phyloP scores from a whole-genome alignment of 2,113 vertebrate genomes.

The Gambusia affinis region DNA sequence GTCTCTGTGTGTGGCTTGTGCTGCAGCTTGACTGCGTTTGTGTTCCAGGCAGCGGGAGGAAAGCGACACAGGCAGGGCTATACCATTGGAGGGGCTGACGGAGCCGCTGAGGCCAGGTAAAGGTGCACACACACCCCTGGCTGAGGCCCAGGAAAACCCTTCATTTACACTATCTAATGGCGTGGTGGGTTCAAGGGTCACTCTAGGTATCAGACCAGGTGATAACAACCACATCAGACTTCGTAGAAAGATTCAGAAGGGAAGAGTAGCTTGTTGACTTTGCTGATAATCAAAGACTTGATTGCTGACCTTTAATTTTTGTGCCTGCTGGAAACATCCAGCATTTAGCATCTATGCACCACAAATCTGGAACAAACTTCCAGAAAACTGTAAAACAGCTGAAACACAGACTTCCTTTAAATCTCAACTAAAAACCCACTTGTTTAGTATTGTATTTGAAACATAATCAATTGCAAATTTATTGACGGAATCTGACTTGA shows the following conservation, averaged over 20 bases:
- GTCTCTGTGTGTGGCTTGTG: constrained; percentile 43
- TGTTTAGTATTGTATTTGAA: no score
- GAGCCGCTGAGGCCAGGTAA: constrained; percentile 59
- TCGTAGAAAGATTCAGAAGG: constrained; percentile 23
- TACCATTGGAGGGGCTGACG: constrained; percentile 37
- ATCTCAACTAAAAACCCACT: no score
- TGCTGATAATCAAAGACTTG: not conserved
- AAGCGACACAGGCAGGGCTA: constrained; percentile 39
- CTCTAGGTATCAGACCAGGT: constrained; percentile 9
- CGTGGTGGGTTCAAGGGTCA: constrained; percentile 30
- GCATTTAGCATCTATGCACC: no score
- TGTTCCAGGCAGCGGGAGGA: constrained; percentile 27
- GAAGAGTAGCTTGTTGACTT: not conserved
- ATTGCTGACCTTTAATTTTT: not conserved
- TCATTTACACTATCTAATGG: constrained; percentile 30
- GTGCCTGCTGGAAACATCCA: no score
- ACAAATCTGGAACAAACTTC: no score
- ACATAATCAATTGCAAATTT: no score
- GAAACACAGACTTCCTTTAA: no score
- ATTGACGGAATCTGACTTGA: no score
- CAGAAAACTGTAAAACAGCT: no score
- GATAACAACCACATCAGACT: constrained; percentile 32
- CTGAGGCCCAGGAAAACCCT: not conserved
- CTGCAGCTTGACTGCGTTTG: constrained; percentile 41
- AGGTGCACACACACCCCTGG: constrained; percentile 39